Base-by-base conservation (phyloP, 2,113 vertebrate species). In the Eublepharis macularius region DNA sequence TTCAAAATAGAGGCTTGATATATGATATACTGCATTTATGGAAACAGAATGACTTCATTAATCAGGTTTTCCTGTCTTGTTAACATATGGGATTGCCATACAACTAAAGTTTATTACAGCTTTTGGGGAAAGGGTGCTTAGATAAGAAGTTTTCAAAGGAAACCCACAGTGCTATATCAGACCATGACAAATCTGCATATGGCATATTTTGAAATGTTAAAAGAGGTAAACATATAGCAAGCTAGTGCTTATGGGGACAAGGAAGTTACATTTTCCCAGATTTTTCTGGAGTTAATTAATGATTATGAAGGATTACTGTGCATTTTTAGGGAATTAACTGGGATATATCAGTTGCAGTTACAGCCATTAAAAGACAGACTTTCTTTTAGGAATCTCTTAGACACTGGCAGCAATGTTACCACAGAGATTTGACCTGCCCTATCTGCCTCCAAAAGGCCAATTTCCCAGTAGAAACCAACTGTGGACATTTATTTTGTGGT, bases 401-500 rank as follows among this genome's bases (percentile, higher is more conserved):
- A 47, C 70, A 87, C 21, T 92, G 94, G 87, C 77, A 88, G 34
- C 65, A 91, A 49, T 32, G 76, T 32, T 89, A 89, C 74, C 94
- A 90, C 86, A 93, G 81, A 84, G 97, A 97, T 86, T 91, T 89
- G 70, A 95, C 92, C 69, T 98, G 97, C 82, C 97, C 97, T 19
- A 97, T 96, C 63, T 98, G 97, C 80, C 96, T 97, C 86, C 97
- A 98, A 76, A 88, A 92, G 4, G 91, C 94, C 47, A 92, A 80
- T 36, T 96, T 97, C 88, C 97, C 97, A 4, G 96, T 97, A 77
- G 92, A 97, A 95, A 98, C 96, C 29, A 98, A 96, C 94, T 97
- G 97, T 68, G 97, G 97, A 29, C 97, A 98, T 94, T 89, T 97
- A 79, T 97, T 98, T 93, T 97, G 97, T 92, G 97, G 97, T 97